phyloP scores from a whole-genome alignment of 2,797 vertebrate genomes.

The Tragelaphus eurycerus region DNA sequence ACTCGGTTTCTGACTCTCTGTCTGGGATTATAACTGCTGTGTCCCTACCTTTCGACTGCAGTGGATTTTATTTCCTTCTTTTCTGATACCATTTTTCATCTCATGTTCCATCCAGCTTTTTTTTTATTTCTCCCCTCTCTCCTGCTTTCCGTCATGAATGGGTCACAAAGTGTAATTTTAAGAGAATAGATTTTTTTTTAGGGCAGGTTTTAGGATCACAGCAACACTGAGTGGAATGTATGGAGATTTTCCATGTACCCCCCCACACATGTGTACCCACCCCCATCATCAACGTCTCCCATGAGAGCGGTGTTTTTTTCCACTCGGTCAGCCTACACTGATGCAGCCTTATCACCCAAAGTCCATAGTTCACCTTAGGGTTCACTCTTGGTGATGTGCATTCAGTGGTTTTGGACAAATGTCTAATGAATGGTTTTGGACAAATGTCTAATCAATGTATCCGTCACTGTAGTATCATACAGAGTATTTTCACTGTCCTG shows the following conservation, averaged over 20 bases:
- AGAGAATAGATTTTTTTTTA: neutral
- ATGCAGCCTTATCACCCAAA: neutral
- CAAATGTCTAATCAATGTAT: neutral
- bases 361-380: neutral
- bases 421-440: neutral
- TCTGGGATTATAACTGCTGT: neutral
- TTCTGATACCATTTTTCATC: neutral
- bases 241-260: neutral
- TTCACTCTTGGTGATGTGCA: neutral
- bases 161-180: neutral
- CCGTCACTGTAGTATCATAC: neutral
- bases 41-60: neutral
- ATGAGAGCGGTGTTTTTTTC: neutral
- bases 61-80: neutral
- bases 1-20: neutral
- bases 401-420: neutral
- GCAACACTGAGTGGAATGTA: neutral
- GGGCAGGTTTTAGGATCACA: neutral
- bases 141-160: neutral
- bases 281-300: neutral
- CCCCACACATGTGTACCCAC: accelerated
- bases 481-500: neutral
- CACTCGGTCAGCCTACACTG: neutral
- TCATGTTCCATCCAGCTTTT: neutral
- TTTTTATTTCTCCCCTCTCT: neutral